Conservation (phyloP, 2,113 vertebrate species). For the Seriola dumerili region DNA sequence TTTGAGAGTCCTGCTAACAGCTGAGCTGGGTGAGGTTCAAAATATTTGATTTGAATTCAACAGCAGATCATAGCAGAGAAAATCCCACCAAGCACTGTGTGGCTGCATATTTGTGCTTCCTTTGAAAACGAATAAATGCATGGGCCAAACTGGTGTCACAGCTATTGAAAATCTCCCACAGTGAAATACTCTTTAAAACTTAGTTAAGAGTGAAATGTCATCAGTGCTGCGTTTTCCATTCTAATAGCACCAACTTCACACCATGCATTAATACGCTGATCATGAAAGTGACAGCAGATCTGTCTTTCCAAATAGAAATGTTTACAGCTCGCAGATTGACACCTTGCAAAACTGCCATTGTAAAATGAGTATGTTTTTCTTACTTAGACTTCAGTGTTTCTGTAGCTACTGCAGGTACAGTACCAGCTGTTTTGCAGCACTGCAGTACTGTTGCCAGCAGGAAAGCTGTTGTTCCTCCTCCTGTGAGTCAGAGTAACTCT, state of each 20-base stretch:
- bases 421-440: constrained; percentile 52
- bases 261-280: background rate
- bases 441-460: constrained; percentile 50
- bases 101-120: constrained; percentile 58
- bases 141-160: constrained; percentile 54
- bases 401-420: constrained; percentile 39
- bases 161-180: constrained; percentile 30
- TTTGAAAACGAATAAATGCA: constrained; percentile 74
- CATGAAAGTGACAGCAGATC: background rate
- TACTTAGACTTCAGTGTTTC: background rate
- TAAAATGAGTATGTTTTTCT: constrained; percentile 3
- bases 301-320: background rate
- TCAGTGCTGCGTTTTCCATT: background rate
- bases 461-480: constrained; percentile 32
- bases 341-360: background rate
- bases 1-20: constrained; percentile 76
- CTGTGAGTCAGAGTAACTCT: constrained; percentile 48
- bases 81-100: constrained; percentile 67
- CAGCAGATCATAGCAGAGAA: constrained; percentile 78
- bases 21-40: constrained; percentile 79
- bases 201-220: constrained; percentile 42
- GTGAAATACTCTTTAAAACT: constrained; percentile 49
- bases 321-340: background rate
- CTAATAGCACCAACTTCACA: background rate
- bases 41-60: constrained; percentile 83